Evolutionary conservation across 1,140 invertebrate species (phyloP).

Genomic region (Brachionus asplanchnoidis): DNA sequence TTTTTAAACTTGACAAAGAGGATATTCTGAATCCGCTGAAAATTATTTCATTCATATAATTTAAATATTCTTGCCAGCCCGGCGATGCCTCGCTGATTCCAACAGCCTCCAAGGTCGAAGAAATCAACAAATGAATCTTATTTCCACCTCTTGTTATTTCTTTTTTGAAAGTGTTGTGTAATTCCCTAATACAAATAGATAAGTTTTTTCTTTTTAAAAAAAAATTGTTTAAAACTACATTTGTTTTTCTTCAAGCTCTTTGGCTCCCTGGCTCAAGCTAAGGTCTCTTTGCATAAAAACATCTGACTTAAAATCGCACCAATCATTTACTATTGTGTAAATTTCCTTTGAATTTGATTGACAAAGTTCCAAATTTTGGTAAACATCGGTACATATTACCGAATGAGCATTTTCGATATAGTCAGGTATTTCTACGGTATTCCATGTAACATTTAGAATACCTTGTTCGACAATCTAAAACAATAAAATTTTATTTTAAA

Average conservation of each 20-base stretch:
- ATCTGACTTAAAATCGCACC: conserved; percentile 46
- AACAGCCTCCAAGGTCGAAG: conserved; percentile 52
- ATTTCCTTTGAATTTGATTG: conserved; percentile 45
- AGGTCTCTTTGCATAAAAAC: conserved; percentile 48
- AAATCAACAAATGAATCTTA: conserved; percentile 50
- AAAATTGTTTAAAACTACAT: conserved; percentile 45
- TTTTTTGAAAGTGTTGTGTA: conserved; percentile 52
- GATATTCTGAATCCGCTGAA: conserved; percentile 65
- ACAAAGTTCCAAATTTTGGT: conserved; percentile 53
- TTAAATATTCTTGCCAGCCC: conserved; percentile 76
- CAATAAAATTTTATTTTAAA: neutral
- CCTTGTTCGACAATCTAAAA: conserved; percentile 48
- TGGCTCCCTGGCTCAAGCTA: conserved; percentile 50
- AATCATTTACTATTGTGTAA: conserved; percentile 6
- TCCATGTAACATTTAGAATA: conserved; percentile 53
- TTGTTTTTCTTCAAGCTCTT: conserved; percentile 52
- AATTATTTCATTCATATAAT: conserved; percentile 76
- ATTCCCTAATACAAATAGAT: conserved; percentile 45
- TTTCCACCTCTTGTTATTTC: conserved; percentile 50
- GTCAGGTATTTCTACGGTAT: conserved; percentile 54
- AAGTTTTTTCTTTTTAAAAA: neutral
- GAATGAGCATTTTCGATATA: conserved; percentile 55
- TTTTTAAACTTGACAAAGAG: conserved; percentile 50
- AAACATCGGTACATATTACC: conserved; percentile 52
- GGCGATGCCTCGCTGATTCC: conserved; percentile 60